Conservation (phyloP, 2,113 vertebrate genomes). For the Myiopsitta monachus region DNA sequence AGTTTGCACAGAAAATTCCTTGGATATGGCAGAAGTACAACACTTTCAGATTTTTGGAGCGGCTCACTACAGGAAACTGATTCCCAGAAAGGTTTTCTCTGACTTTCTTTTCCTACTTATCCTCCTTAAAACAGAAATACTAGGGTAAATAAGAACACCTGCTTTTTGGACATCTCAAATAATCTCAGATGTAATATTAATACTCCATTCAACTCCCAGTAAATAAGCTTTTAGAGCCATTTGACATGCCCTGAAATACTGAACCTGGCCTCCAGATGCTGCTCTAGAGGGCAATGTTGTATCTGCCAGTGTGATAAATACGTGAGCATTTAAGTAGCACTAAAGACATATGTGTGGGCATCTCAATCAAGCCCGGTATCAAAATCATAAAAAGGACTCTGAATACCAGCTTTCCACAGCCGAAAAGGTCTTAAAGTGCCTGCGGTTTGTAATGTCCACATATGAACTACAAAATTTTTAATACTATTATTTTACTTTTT, state of each 20-base stretch:
- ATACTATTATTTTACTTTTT: background rate
- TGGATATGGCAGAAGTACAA: background rate
- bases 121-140: background rate
- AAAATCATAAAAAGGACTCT: background rate
- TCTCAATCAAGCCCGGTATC: background rate
- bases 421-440: background rate
- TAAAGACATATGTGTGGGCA: background rate
- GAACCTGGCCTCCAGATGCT: background rate
- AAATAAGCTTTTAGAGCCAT: background rate
- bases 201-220: background rate
- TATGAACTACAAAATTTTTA: background rate
- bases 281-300: background rate
- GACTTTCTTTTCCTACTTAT: background rate
- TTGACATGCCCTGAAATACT: background rate
- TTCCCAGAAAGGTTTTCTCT: background rate
- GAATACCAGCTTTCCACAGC: background rate
- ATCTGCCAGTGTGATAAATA: background rate
- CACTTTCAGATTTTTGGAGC: background rate
- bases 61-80: background rate
- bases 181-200: background rate
- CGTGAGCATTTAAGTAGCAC: background rate
- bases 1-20: background rate
- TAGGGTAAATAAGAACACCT: background rate
- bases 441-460: background rate
- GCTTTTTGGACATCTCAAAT: background rate